Percentiles rank a stretch among this genome's conserved stretches.
Evolutionary conservation across 2,888 invertebrate genomes (phyloP).

Genomic region (Hirtodrosophila cameraria): DNA sequence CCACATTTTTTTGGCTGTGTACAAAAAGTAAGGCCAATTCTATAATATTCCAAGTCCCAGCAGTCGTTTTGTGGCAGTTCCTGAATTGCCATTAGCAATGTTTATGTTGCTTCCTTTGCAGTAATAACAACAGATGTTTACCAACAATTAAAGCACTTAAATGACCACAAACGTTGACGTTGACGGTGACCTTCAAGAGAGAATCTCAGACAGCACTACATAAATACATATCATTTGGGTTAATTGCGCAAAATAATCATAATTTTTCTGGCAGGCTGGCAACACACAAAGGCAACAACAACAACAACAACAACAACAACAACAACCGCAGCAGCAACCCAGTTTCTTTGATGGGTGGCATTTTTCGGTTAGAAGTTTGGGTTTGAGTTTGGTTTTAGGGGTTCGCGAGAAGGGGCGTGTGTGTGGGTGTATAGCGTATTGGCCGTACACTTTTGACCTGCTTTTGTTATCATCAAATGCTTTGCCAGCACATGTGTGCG

Average conservation of each 20-base stretch:
- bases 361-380: slow-evolving; percentile 10
- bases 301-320: slow-evolving; percentile 19
- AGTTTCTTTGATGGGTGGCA: slow-evolving; percentile 35
- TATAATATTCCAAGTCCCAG: slow-evolving; percentile 2
- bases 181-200: slow-evolving; percentile 54
- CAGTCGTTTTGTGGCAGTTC: slow-evolving; percentile 14
- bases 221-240: slow-evolving; percentile 70
- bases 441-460: slow-evolving; percentile 60
- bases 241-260: slow-evolving; percentile 73
- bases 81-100: slow-evolving; percentile 40
- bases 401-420: not conserved
- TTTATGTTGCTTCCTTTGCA: slow-evolving; percentile 32
- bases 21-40: slow-evolving; percentile 8
- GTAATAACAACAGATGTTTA: slow-evolving; percentile 46
- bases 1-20: not conserved
- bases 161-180: slow-evolving; percentile 38
- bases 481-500: slow-evolving; percentile 64
- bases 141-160: slow-evolving; percentile 58
- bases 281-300: slow-evolving; percentile 14
- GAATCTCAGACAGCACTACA: slow-evolving; percentile 55
- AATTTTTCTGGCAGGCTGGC: slow-evolving; percentile 54
- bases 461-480: slow-evolving; percentile 75
- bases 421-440: slow-evolving; percentile 15
- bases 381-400: not conserved
- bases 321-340: slow-evolving; percentile 18